Percentiles rank a stretch among this genome's conserved stretches.
These are phyloP conservation scores for Tenthredo mesomela DNA, from an alignment of 2,888 invertebrate genomes.

Conservation along the genomic window DNA sequence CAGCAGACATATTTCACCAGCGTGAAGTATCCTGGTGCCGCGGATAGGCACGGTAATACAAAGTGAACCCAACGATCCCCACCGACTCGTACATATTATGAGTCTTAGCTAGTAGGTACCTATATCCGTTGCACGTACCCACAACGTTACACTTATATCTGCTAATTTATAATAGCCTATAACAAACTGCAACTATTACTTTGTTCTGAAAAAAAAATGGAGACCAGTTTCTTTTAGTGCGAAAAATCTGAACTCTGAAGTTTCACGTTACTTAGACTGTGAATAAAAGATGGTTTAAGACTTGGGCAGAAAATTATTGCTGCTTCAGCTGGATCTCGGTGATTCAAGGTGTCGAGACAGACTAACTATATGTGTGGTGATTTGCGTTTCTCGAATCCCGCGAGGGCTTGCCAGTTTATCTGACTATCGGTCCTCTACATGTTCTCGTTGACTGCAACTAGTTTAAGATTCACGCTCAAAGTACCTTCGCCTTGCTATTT, in stretches of 20 bases:
- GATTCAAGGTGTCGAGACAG: constrained; percentile 2
- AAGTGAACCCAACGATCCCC: constrained; percentile 1
- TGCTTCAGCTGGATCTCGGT: neutral
- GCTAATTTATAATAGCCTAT: constrained; percentile 42
- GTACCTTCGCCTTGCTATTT: neutral
- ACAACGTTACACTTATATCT: neutral
- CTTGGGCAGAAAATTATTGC: neutral
- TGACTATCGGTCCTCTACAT: constrained; percentile 1
- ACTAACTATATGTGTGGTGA: constrained; percentile 11
- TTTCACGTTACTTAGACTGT: neutral
- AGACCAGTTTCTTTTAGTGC: neutral
- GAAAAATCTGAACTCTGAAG: neutral
- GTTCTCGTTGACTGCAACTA: neutral
- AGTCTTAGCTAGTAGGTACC: neutral
- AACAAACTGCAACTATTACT: constrained; percentile 35
- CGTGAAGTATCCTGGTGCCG: neutral
- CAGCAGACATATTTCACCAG: constrained; percentile 35
- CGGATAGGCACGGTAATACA: neutral
- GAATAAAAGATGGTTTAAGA: neutral
- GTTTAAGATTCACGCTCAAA: constrained; percentile 13
- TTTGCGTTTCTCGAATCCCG: constrained; percentile 9
- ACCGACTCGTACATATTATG: neutral
- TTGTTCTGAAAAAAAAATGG: neutral
- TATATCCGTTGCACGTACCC: neutral
- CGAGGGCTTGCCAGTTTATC: neutral